These are phyloP conservation scores for Puntigrus tetrazona DNA, from an alignment of 2,113 vertebrate species.

Conservation along the genomic window DNA sequence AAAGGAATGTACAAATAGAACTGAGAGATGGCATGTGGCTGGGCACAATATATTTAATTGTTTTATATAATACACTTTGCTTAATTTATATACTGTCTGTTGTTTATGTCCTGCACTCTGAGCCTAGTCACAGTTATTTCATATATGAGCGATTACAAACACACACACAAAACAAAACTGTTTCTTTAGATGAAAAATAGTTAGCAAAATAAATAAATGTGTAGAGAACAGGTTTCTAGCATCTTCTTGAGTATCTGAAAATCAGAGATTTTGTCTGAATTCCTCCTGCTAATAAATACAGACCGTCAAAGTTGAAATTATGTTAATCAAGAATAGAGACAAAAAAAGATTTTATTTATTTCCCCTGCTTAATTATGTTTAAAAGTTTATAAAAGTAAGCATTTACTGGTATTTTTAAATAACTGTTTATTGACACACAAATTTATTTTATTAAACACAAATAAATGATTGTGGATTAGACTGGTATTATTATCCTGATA, in stretches of 20 bases:
- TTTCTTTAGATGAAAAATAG: background rate
- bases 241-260: background rate
- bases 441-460: background rate
- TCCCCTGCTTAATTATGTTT: background rate
- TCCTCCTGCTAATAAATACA: background rate
- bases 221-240: background rate
- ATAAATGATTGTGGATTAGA: slow-evolving; percentile 1
- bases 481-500: background rate
- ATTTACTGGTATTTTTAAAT: background rate
- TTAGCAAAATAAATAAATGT: background rate
- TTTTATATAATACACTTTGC: background rate
- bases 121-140: background rate
- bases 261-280: background rate
- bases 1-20: background rate
- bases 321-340: background rate
- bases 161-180: background rate
- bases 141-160: background rate
- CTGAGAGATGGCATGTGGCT: background rate
- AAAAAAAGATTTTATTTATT: background rate
- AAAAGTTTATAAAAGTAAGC: background rate
- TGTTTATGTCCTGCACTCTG: background rate
- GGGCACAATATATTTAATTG: background rate
- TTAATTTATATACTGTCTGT: background rate
- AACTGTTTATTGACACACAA: slow-evolving; percentile 3
- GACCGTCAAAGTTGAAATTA: background rate